Evolutionary conservation across 2,113 vertebrate species (phyloP), one percentile per base, ranked within the genome.

Genomic region (Danio rerio): DNA sequence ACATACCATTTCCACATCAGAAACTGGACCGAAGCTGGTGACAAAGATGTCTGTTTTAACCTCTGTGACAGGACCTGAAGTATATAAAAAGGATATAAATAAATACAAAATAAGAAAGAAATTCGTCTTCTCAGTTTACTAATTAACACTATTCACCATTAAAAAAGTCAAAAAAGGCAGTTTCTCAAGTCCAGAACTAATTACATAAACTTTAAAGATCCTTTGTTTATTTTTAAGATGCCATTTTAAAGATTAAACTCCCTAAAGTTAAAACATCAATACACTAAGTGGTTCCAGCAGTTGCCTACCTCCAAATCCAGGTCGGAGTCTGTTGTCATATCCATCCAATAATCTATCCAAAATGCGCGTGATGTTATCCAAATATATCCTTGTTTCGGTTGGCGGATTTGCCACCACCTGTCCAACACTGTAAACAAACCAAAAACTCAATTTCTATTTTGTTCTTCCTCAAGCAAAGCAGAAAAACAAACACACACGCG

Each of bases 321-420:
- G 97, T 9, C 97, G 92, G 3, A 99, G 93, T 73, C 97, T 93
- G 91, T 97, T 98, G 92, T 98, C 97, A 73, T 99, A 99, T 81
- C 97, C 97, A 87, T 98, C 96, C 87, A 98, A 89, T 88, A 98
- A 91, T 88, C 96, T 95, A 91, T 98, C 96, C 89, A 98, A 92
- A 85, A 96, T 96, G 2, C 95, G 95, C 77, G 96, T 98, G 89
- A 98, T 94, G 86, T 98, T 98, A 88, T 96, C 94, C 80, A 95
- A 93, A 90, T 96, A 97, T 70, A 95, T 91, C 78, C 90, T 94
- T 79, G 89, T 90, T 11, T 90, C 94, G 69, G 89, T 87, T 43
- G 87, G 88, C 69, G 90, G 87, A 81, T 86, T 90, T 31, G 93
- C 95, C 84, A 92, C 89, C 55, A 89, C 90, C 82, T 89, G 84